phyloP scores from a whole-genome alignment of 1,140 invertebrate species.

The Mylabris phalerata region DNA sequence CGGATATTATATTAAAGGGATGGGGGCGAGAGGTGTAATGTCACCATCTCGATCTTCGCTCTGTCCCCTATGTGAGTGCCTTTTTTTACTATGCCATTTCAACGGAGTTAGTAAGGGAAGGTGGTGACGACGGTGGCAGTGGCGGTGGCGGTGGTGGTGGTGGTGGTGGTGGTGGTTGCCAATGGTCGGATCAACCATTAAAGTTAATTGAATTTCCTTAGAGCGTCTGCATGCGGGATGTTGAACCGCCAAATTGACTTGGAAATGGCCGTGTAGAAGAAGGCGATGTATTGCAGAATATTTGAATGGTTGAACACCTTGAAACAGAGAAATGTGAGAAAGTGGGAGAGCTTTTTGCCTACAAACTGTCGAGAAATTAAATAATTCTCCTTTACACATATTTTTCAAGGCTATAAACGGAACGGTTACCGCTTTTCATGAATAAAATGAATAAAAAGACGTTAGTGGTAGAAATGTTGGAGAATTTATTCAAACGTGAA shows the following conservation, averaged over 20 bases:
- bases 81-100: no score
- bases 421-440: slow-evolving; percentile 10
- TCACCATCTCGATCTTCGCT: no score
- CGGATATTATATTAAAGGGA: no score
- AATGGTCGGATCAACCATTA: slow-evolving; percentile 42
- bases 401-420: slow-evolving; percentile 8
- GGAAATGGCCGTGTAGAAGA: slow-evolving; percentile 37
- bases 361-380: slow-evolving; percentile 4
- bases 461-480: no score
- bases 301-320: slow-evolving; percentile 21
- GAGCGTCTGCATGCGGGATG: slow-evolving; percentile 36
- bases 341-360: no score
- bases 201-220: slow-evolving; percentile 45
- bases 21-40: no score
- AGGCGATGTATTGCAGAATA: slow-evolving; percentile 33
- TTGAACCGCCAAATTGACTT: slow-evolving; percentile 42
- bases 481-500: no score
- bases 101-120: no score
- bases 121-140: no score
- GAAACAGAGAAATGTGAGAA: background rate
- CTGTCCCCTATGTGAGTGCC: no score
- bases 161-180: slow-evolving; percentile 15
- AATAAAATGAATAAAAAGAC: slow-evolving; percentile 10
- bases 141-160: background rate
- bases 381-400: slow-evolving; percentile 10